Percentiles rank a stretch among this genome's conserved stretches.
These are phyloP conservation scores for Pseudochirops cupreus DNA, from an alignment of 2,797 vertebrate genomes.

Conservation along the genomic window DNA sequence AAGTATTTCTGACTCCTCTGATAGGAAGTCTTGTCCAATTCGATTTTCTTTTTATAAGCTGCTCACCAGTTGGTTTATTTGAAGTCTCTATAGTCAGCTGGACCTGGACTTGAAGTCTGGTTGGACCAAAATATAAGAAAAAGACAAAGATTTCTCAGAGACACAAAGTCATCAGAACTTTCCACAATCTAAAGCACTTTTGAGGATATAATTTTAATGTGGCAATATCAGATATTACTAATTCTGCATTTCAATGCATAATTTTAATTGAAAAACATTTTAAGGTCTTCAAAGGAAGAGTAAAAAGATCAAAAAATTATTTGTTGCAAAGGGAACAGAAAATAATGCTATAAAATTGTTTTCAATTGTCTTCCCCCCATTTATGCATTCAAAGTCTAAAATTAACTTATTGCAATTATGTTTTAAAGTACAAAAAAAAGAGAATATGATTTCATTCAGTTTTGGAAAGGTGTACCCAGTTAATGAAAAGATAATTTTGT, in stretches of 20 bases:
- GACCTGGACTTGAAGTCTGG: background rate
- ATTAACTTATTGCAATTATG: conserved; percentile 44
- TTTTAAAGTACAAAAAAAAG: conserved; percentile 48
- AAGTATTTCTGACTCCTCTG: conserved; percentile 6
- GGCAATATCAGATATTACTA: background rate
- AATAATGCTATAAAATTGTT: conserved; percentile 32
- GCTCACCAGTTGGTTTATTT: background rate
- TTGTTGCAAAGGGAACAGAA: background rate
- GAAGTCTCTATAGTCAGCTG: conserved; percentile 6
- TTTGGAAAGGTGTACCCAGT: conserved; percentile 53
- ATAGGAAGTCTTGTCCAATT: background rate
- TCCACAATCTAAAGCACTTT: background rate
- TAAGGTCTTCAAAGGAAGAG: conserved; percentile 39
- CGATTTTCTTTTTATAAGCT: conserved; percentile 13
- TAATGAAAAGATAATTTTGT: background rate
- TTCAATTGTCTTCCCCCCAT: conserved; percentile 33
- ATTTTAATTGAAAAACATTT: conserved; percentile 47
- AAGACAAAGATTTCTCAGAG: conserved; percentile 10
- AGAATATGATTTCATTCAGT: conserved; percentile 26
- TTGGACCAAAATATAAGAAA: conserved; percentile 41
- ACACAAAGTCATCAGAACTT: conserved; percentile 35
- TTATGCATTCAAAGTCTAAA: conserved; percentile 35
- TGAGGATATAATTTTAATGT: background rate
- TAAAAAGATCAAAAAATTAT: conserved; percentile 37
- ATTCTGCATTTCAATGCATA: conserved; percentile 48